Evolutionary conservation across 2,797 vertebrate species (phyloP), one percentile per base, ranked within the genome.

Genomic region (Pipistrellus kuhlii): DNA sequence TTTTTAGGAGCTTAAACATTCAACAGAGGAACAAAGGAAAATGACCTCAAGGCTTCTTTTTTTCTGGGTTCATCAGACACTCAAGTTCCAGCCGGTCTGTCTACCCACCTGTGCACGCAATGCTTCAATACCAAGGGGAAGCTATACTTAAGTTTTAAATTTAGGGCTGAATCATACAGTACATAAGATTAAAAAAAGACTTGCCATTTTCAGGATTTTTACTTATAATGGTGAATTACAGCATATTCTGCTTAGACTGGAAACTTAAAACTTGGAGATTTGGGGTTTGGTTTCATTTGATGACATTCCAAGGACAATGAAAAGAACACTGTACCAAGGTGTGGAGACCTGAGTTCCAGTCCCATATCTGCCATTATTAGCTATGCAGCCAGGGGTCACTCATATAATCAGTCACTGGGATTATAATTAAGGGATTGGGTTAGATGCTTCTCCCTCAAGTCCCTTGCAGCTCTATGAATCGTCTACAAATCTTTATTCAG

Each of bases 201-300:
- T 73, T 76, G 44, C 32, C 25, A 69, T 90, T 90, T 91, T 89
- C 86, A 69, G 44, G 2, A 27, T 64, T 81, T 55, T 76, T 78
- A 48, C 32, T 14, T 62, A 20, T 86, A 77, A 81, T 44, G 81
- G 73, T 38, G 38, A 86, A 91, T 89, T 46, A 73, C 15, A 69
- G 38, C 83, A 59, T 81, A 62, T 77, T 88, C 41, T 91, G 18
- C 68, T 85, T 73, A 64, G 18, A 38, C 55, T 73, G 14, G 48
- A 90, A 91, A 84, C 9, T 51, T 30, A 48, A 59, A 92, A 38
- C n/a, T 81, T 32, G 11, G 73, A 84, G 77, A 25, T 62, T 18
- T 69, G 66, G 25, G 20, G 27, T 71, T 88, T 69, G 14, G 30
- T 59, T 76, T 15, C 8, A n/a, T 72, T 85, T 93, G 55, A 25